Percentiles rank a stretch among this genome's conserved stretches.
These are phyloP conservation scores for Buathra laborator DNA, from an alignment of 2,888 invertebrate genomes.

Conservation along the genomic window DNA sequence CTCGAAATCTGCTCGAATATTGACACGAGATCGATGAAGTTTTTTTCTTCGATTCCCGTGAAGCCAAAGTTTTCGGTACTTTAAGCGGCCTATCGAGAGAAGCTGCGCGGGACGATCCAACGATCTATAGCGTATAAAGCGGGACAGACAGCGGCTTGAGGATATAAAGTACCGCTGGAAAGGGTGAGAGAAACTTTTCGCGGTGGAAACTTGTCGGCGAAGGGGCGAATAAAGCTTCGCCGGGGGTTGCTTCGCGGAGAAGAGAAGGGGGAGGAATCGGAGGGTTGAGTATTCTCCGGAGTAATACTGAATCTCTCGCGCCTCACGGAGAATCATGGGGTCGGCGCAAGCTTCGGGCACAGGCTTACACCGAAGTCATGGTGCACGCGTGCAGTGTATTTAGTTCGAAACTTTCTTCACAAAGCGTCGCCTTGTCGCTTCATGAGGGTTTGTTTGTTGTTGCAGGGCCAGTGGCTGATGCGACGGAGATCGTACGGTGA, in stretches of 20 bases:
- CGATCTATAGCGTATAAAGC: constrained; percentile 6
- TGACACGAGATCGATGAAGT: not conserved
- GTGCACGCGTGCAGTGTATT: constrained; percentile 64
- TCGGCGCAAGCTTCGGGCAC: not conserved
- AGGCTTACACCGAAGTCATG: constrained; percentile 7
- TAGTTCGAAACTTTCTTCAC: constrained; percentile 74
- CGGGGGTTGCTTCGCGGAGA: not conserved
- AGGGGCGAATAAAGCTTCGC: constrained; percentile 44
- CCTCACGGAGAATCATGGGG: constrained; percentile 15
- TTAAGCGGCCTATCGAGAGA: no score
- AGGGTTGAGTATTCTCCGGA: not conserved
- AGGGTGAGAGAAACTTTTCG: constrained; percentile 26
- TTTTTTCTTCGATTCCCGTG: not conserved
- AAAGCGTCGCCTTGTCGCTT: constrained; percentile 46
- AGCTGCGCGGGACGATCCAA: not conserved
- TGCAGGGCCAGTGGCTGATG: constrained; percentile 79
- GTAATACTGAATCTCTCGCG: constrained; percentile 13
- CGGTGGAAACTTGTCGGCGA: constrained; percentile 51
- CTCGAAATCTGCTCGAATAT: not conserved
- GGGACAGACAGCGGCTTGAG: constrained; percentile 9
- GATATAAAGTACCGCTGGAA: constrained; percentile 14
- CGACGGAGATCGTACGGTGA: constrained; percentile 80
- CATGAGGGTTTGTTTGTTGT: constrained; percentile 76
- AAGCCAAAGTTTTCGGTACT: not conserved
- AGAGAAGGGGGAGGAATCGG: not conserved